These are phyloP conservation scores for Stichodactyla helianthus DNA, from an alignment of 64 coral and sea anemone genomes.

Conservation along the genomic window DNA sequence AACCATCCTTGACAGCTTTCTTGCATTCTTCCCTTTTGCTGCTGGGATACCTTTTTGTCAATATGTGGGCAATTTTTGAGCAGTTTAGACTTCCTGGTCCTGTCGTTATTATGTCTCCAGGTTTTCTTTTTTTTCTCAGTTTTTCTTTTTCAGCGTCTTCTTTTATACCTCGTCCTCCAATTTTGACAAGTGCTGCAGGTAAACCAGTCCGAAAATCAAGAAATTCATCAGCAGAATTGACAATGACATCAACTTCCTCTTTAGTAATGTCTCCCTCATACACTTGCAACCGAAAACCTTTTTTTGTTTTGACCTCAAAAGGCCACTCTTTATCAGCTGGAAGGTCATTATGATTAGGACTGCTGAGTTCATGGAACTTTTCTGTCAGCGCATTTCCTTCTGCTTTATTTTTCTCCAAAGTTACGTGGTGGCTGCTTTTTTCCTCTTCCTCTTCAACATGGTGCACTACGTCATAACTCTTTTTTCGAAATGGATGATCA, in stretches of 20 bases:
- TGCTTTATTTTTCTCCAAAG: not conserved
- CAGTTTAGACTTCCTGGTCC: not conserved
- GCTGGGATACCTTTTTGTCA: not conserved
- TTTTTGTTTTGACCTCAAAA: not conserved
- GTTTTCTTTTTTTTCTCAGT: not conserved
- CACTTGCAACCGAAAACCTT: constrained; percentile 22
- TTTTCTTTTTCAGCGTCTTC: not conserved
- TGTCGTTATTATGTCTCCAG: not conserved
- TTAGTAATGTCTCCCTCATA: constrained; percentile 62
- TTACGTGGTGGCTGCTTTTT: not conserved
- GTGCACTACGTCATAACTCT: too few relatives aligned
- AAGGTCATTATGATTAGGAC: not conserved
- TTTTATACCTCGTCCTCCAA: not conserved
- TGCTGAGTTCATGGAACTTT: not conserved
- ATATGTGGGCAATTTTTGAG: not conserved
- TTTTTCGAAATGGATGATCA: not conserved
- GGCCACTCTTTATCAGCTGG: not conserved
- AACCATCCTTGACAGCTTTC: not conserved
- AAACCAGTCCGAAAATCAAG: not conserved
- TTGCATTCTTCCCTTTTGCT: not conserved
- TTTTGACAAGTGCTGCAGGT: not conserved
- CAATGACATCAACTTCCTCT: constrained; percentile 59
- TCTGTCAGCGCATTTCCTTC: not conserved
- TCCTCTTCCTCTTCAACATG: not conserved
- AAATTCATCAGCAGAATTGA: constrained; percentile 5